Evolutionary conservation across 2,113 vertebrate genomes (phyloP).

Genomic region (Oncorhynchus mykiss): DNA sequence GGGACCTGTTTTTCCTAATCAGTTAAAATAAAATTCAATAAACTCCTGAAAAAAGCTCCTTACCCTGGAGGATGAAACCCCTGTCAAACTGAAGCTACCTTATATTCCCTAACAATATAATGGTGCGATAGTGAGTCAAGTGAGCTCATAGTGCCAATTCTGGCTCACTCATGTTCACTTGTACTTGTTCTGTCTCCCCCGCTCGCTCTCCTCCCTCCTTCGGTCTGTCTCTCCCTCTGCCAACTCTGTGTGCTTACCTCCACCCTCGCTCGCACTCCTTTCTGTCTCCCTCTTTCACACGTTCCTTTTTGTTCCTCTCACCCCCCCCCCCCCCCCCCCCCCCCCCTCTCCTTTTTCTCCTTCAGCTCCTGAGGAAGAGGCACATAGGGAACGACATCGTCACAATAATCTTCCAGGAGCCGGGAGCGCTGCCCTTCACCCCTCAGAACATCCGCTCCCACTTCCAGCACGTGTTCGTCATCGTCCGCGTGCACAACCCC

Average conservation of each 20-base stretch:
- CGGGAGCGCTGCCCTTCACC: constrained; percentile 88
- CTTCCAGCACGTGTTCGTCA: constrained; percentile 95
- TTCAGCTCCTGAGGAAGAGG: constrained; percentile 88
- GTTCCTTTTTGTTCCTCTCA: background rate
- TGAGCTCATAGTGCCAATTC: background rate
- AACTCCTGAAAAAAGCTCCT: no score
- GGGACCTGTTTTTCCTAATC: no score
- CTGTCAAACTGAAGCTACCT: no score
- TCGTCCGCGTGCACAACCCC: constrained; percentile 86
- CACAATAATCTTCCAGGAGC: constrained; percentile 96
- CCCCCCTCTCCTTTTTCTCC: no score
- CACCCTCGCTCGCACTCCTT: background rate
- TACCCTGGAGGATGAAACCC: no score
- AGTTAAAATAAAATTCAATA: no score
- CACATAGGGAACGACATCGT: constrained; percentile 98
- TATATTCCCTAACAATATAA: background rate
- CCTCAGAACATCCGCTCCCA: constrained; percentile 92
- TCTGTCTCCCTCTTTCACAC: background rate
- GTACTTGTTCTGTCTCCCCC: constrained; percentile 1
- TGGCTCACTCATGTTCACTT: constrained; percentile 7
- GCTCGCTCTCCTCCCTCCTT: background rate
- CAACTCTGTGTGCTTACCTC: background rate
- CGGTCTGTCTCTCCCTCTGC: background rate
- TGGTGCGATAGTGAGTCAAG: constrained; percentile 4
- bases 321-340: no score